Evolutionary conservation across 2,797 vertebrate genomes (phyloP), one percentile per base, ranked within the genome.

Genomic region (Hybognathus amarus): DNA sequence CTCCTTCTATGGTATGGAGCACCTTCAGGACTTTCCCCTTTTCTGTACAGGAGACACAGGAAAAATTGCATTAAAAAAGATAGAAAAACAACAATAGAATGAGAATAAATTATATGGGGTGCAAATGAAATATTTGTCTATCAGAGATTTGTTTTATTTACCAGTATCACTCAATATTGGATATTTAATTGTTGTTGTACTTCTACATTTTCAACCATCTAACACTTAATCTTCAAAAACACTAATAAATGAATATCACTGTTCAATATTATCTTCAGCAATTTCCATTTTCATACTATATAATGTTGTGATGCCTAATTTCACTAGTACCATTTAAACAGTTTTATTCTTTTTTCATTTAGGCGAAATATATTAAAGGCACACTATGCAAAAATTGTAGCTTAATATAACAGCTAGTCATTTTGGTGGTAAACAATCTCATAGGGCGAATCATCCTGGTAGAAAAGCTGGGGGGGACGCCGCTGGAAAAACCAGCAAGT

Each of bases 21-120:
- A 96, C 95, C 87, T 96, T 96, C 2, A 96, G 92, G 33, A 96
- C 91, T 90, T 96, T 96, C 42, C 96, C 96, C 85, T 94, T 94
- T 18, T 95, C 96, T 96, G 91, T 64, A 47, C 64, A 85, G 42
- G 24, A 50, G 12, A 50, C 15, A 69, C n/a, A 33, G 4, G 24
- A 70, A 80, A 70, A 56, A 56, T n/a, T 0, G 22, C 13, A 52
- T 54, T 77, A 33, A 12, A 77, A 33, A 7, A 50, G 10, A 56
- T 12, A n/a, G 42, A 69, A 73, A 15, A 63, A n/a, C 1, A 30
- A 15, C 20, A 61, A 71, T 1, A 61, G 36, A 50, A 50, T 82
- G 22, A 47, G 47, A 40, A 52, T 24, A n/a, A 4, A 54, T 54
- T 38, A 10, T 2, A 80, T 68, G 17, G 1, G 13, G 22, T 71